A percentile compares a stretch with the other conserved stretches of the same genome.
Conservation (phyloP, 2,113 vertebrate species). For the Ciconia stormi region DNA sequence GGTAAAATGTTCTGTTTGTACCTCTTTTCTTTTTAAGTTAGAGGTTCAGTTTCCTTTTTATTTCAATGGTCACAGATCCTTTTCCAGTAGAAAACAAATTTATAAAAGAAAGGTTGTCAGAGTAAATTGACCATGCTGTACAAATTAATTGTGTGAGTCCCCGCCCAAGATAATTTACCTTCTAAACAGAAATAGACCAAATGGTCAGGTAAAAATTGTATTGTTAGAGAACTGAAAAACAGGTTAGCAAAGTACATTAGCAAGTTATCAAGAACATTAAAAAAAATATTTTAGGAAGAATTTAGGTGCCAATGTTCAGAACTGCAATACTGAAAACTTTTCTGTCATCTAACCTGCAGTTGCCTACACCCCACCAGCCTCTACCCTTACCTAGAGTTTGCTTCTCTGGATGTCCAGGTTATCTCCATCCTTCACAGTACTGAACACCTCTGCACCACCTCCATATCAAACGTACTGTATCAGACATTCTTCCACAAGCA, state of each 20-base stretch:
- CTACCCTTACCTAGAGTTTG: neutral
- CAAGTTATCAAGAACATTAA: neutral
- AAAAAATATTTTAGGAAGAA: neutral
- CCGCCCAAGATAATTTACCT: neutral
- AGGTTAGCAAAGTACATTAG: neutral
- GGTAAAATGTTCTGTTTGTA: neutral
- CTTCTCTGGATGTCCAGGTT: neutral
- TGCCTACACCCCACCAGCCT: neutral
- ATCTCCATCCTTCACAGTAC: neutral
- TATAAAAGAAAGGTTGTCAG: neutral
- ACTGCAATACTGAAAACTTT: neutral
- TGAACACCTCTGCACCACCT: neutral
- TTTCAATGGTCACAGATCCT: neutral
- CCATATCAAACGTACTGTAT: rapidly evolving
- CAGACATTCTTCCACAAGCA: neutral
- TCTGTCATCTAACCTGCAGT: neutral
- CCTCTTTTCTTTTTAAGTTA: neutral
- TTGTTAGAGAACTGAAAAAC: neutral
- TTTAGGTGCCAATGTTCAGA: neutral
- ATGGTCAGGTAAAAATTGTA: neutral
- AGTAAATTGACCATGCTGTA: neutral
- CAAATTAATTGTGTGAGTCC: neutral
- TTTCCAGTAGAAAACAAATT: neutral
- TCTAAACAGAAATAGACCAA: neutral
- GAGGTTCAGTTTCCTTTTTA: neutral